Conservation (phyloP, 1,140 invertebrate genomes). For the Drosophila eugracilis region DNA sequence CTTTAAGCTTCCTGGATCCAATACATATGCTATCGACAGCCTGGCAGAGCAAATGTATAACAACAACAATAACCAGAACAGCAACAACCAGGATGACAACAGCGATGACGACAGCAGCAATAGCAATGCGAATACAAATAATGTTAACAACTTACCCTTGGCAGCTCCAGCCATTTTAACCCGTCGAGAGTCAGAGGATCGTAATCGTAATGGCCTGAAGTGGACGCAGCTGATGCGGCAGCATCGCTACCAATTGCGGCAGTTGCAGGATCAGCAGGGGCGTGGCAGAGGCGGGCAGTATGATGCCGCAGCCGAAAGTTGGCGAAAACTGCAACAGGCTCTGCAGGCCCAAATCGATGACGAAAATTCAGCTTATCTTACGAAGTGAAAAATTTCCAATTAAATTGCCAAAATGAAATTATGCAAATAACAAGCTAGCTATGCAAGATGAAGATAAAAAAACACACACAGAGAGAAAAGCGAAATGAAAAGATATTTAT, state of each 20-base stretch:
- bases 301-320: constrained; percentile 69
- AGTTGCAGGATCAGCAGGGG: constrained; percentile 28
- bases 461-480: constrained; percentile 11
- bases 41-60: constrained; percentile 54
- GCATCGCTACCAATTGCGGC: constrained; percentile 50
- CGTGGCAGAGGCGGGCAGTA: constrained; percentile 31
- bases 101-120: constrained; percentile 39
- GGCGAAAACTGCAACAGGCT: constrained; percentile 63
- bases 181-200: constrained; percentile 2
- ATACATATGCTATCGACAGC: constrained; percentile 35
- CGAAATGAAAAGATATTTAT: constrained; percentile 74
- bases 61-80: constrained; percentile 33
- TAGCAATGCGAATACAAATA: constrained; percentile 21
- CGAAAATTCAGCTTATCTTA: constrained; percentile 56
- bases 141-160: constrained; percentile 20
- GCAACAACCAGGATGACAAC: constrained; percentile 16
- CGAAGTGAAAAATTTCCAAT: constrained; percentile 53
- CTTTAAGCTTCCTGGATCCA: constrained; percentile 26
- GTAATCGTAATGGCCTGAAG: constrained; percentile 42
- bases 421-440: constrained; percentile 11
- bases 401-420: constrained; percentile 45
- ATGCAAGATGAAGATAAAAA: constrained; percentile 4
- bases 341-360: constrained; percentile 27
- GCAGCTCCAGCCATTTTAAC: constrained; percentile 3
- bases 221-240: constrained; percentile 65